Percentiles rank a stretch among this genome's conserved stretches.
These are phyloP conservation scores for Strigamia transsilvanica DNA, from an alignment of 2,888 invertebrate genomes.

Conservation along the genomic window DNA sequence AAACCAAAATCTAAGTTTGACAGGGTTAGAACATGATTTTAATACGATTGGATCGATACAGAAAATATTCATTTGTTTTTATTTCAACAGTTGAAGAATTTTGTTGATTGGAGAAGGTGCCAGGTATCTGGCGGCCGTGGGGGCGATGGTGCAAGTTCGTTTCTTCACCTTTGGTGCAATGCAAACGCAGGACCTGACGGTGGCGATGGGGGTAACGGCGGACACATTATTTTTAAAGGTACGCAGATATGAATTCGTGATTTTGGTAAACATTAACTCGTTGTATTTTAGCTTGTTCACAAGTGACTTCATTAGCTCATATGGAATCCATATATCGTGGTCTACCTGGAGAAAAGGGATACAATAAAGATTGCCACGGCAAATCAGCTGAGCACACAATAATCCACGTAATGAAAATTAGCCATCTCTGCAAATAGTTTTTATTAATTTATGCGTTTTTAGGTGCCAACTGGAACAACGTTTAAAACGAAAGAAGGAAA, in stretches of 20 bases:
- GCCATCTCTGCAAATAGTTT: not conserved
- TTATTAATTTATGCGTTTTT: not conserved
- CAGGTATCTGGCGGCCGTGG: constrained; percentile 83
- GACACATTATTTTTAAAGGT: constrained; percentile 85
- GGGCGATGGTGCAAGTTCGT: constrained; percentile 91
- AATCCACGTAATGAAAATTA: constrained; percentile 66
- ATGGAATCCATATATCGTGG: constrained; percentile 72
- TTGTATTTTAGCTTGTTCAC: constrained; percentile 69
- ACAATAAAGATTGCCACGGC: constrained; percentile 80
- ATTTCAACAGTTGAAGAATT: not conserved
- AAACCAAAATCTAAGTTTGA: constrained; percentile 6
- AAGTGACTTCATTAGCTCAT: constrained; percentile 76
- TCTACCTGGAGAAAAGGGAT: constrained; percentile 77
- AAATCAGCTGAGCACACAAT: constrained; percentile 78
- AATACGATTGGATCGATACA: not conserved
- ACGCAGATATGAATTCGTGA: not conserved
- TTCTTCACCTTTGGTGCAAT: constrained; percentile 81
- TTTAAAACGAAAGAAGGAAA: constrained; percentile 66
- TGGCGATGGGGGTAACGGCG: constrained; percentile 96
- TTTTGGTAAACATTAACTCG: not conserved
- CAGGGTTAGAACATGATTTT: not conserved
- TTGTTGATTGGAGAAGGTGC: constrained; percentile 76
- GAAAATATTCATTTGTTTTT: not conserved
- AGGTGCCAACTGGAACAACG: constrained; percentile 66
- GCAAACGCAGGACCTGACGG: constrained; percentile 94